These are phyloP conservation scores for Hippocampus mohnikei DNA, from an alignment of 2,113 vertebrate genomes.

Conservation along the genomic window DNA sequence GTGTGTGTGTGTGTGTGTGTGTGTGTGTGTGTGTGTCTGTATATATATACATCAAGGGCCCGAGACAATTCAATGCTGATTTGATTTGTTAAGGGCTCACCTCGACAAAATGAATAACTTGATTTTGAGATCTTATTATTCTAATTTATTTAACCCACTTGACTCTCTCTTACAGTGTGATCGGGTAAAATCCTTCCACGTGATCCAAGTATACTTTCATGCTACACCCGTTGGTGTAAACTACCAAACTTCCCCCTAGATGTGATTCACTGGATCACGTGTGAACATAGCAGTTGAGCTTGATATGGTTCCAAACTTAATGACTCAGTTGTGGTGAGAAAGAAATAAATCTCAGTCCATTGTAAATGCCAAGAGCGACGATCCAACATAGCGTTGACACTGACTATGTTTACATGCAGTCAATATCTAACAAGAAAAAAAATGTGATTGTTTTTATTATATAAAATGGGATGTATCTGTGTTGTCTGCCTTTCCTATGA, in stretches of 20 bases:
- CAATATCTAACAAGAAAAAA: too few species aligned
- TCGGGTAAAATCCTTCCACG: background rate
- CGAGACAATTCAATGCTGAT: constrained; percentile 15
- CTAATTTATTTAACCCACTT: background rate
- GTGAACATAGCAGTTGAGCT: background rate
- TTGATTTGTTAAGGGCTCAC: background rate
- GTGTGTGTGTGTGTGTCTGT: too few species aligned
- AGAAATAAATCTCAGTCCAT: background rate
- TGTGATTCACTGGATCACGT: background rate
- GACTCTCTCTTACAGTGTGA: background rate
- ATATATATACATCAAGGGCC: background rate
- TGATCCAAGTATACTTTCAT: background rate
- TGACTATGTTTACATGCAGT: too few species aligned
- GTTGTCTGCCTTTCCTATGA: too few species aligned
- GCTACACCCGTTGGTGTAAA: background rate
- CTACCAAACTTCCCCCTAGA: background rate
- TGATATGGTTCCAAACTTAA: background rate
- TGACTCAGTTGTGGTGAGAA: background rate
- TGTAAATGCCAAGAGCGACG: background rate
- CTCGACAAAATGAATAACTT: background rate
- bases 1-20: background rate
- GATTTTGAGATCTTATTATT: background rate
- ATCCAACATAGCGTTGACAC: background rate
- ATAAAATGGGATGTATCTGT: too few species aligned
- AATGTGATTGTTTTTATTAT: too few species aligned